phyloP scores from a whole-genome alignment of 2,888 invertebrate species.

The Tortrix viridana region DNA sequence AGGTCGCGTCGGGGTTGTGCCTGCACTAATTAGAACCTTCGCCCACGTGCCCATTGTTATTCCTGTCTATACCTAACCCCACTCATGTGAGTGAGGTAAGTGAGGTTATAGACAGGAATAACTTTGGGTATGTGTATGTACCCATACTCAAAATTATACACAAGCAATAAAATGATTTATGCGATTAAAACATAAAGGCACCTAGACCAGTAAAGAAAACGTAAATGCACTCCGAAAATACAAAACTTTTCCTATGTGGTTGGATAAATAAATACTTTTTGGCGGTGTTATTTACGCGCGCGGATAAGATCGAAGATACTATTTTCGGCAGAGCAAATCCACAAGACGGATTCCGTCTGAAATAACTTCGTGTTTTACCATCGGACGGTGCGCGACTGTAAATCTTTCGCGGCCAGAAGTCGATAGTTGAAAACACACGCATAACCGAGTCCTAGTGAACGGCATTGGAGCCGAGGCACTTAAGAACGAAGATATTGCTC shows the following conservation, averaged over 20 bases:
- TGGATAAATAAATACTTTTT: conserved; percentile 67
- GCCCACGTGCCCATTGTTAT: conserved; percentile 66
- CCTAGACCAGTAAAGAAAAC: conserved; percentile 47
- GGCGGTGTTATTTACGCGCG: conserved; percentile 66
- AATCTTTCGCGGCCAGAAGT: conserved; percentile 72
- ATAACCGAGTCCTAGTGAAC: conserved; percentile 56
- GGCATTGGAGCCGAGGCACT: conserved; percentile 50
- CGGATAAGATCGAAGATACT: conserved; percentile 79
- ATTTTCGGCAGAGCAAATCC: conserved; percentile 77
- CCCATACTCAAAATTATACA: conserved; percentile 13
- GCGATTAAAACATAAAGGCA: conserved; percentile 40
- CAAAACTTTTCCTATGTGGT: conserved; percentile 58
- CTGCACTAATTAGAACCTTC: conserved; percentile 74
- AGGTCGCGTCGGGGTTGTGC: conserved; percentile 78
- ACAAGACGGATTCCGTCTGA: conserved; percentile 78
- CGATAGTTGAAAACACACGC: conserved; percentile 71
- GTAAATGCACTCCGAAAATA: conserved; percentile 57
- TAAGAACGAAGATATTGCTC: conserved; percentile 49
- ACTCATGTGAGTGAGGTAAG: no score
- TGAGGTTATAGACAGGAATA: no score
- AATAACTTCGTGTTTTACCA: conserved; percentile 76
- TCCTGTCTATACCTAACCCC: conserved; percentile 47
- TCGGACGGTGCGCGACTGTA: conserved; percentile 61
- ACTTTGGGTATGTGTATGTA: no score
- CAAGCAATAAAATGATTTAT: conserved; percentile 37